Evolutionary conservation across 1,140 invertebrate genomes (phyloP), one percentile per base, ranked within the genome.

Genomic region (Ostrea edulis): DNA sequence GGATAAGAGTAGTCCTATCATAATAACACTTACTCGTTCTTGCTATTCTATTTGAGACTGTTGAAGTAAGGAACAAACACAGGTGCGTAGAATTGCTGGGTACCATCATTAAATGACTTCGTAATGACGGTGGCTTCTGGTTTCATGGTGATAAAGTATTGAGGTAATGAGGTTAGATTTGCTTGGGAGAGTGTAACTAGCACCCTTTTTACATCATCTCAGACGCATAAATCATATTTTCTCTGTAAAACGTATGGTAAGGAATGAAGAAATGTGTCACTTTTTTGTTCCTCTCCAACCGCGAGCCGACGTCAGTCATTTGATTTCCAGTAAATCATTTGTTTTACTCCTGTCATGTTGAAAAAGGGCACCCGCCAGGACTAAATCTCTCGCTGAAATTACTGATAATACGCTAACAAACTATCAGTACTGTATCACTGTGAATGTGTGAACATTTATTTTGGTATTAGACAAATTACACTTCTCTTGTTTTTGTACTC

Each of bases 211-310:
- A 71, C 22, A 71, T 71, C 22, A 71, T 71, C 68, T 29, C 11
- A 71, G 68, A 71, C 68, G 29, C 68, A 71, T 71, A 71, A 71
- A 71, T 71, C 68, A 71, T 29, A 71, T 71, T 35, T 71, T 20
- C 25, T 71, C 68, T 29, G 68, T 35, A 35, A 25, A 25, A 71
- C 35, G 68, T 71, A 25, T 71, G 7, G 68, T 12, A 35, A 71
- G 55, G 22, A 29, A 71, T 71, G 8, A 17, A 25, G 22, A 25
- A 29, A 71, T 71, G 68, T 71, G 22, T 12, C 12, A 71, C n/a
- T 71, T 71, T 71, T 71, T 71, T 35, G 22, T 25, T 71, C 22
- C 68, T 14, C 68, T 14, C n/a, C 22, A 25, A 29, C 22, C 68
- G 22, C 8, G 22, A 14, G 29, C 68, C 55, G n/a, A 71, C 68